These are phyloP conservation scores for Bubalus kerabau DNA, from an alignment of 2,113 vertebrate genomes.

Conservation along the genomic window DNA sequence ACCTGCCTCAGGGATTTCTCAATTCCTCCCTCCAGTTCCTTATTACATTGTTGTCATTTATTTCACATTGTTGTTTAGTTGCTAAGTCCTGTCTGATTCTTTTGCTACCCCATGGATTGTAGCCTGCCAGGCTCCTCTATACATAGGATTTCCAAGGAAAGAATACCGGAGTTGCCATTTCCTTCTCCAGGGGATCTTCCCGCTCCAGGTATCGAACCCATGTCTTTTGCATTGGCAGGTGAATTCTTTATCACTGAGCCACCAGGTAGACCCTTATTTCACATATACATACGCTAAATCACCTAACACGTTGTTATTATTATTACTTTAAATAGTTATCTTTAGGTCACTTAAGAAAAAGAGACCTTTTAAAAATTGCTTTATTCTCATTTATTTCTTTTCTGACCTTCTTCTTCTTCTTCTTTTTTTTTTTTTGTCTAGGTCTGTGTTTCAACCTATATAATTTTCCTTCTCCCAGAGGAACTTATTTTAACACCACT, in stretches of 20 bases:
- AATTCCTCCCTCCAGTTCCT: not conserved
- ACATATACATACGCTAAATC: not conserved
- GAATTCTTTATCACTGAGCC: not conserved
- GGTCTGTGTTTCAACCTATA: not conserved
- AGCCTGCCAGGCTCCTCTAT: not conserved
- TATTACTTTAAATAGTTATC: not conserved
- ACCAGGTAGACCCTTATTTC: not conserved
- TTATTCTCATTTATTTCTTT: not conserved
- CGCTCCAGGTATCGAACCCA: fast-evolving
- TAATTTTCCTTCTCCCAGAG: not conserved
- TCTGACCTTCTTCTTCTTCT: not conserved
- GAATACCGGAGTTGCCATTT: not conserved
- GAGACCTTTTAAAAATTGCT: not conserved
- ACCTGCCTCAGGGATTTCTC: not conserved
- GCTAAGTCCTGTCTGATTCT: not conserved
- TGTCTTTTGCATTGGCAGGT: not conserved
- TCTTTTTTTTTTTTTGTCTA: not conserved
- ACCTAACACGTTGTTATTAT: not conserved
- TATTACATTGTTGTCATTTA: not conserved
- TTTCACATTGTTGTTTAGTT: not conserved
- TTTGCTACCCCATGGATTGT: not conserved
- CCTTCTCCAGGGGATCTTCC: not conserved
- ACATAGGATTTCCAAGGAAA: not conserved
- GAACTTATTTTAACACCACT: not conserved
- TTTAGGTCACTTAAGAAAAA: not conserved